Evolutionary conservation across 2,113 vertebrate genomes (phyloP), one percentile per base, ranked within the genome.

Genomic region (Macrotus californicus): DNA sequence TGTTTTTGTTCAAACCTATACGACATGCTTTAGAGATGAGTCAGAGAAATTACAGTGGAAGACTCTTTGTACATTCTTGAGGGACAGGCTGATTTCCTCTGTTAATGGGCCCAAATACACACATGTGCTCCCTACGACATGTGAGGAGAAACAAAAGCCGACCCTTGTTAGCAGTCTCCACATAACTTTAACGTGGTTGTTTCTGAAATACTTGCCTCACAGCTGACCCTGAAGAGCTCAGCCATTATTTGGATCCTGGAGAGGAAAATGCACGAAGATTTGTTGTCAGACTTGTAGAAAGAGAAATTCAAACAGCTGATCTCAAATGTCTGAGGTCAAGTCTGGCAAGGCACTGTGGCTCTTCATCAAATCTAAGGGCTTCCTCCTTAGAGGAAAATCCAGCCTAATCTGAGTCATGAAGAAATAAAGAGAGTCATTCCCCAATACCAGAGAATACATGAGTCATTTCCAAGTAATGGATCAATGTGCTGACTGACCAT

Each of bases 341-440:
- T 91, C 73, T 89, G 85, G 43, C 70, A 77, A 89, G 81, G 77
- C 96, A 96, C 82, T 48, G 54, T 66, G 77, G 77, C n/a, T 96
- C 61, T 95, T 89, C 19, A 75, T 95, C 96, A 94, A 82, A 79
- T 19, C 1, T 26, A 80, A 93, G 34, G 87, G 67, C 50, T 16
- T 85, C 29, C 34, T 69, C n/a, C 50, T 95, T n/a, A 50, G 61
- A 54, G 41, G 54, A n/a, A 31, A 48, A 75, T 34, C 15, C 94
- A 82, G 52, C 34, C 34, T 26, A 67, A 52, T 3, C 22, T 9
- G 8, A 91, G 34, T 39, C 34, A 41, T 16, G 2, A 31, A 82
- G 61, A 77, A 90, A 70, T 39, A 67, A 54, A 85, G 87, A 7
- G 29, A 34, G 43, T 21, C 39, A 70, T 64, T 56, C 82, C 67